Evolutionary conservation across 2,888 invertebrate genomes (phyloP), one percentile per base, ranked within the genome.

Genomic region (Pardosa pseudoannulata): DNA sequence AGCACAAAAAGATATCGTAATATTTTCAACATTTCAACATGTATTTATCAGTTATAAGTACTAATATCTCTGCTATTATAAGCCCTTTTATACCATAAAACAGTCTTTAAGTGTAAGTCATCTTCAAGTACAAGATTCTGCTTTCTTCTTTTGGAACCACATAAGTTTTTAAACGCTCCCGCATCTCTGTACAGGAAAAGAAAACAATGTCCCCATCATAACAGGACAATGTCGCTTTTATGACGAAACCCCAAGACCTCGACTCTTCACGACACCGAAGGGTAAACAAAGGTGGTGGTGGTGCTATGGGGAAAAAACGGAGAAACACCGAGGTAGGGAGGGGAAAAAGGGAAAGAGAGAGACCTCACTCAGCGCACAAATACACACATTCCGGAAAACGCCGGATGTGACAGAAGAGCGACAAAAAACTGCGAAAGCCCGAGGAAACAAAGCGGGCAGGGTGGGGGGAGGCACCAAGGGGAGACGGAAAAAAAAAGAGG

Each of bases 351-450:
- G 36, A 28, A 0, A 29, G 39, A 72, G 64, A 62, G 19, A 74
- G 39, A 19, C 27, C 68, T 64, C 64, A 64, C 76, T 67, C 68
- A 74, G 68, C 67, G 50, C 65, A 62, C 70, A 73, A 65, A 80
- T 46, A 80, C 73, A 80, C 73, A 56, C 83, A 79, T 85, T 78
- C 83, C 78, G 83, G 83, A 85, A 85, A 85, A 85, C 83, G 78
- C 79, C 85, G 85, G 85, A 86, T 86, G 85, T 79, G 85, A 86
- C 83, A 83, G 71, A 0, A 80, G 68, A 64, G 68, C 76, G 76
- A 76, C 81, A 81, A 81, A 79, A n/a, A 79, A 79, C 64, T 27
- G 71, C 36, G 39, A 41, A 39, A 64, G 31, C 75, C n/a, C 31
- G 13, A 75, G 71, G 76, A 81, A 83, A 83, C 82, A 81, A 70